phyloP scores from a whole-genome alignment of 1,140 invertebrate genomes.

The Phthorimaea operculella region DNA sequence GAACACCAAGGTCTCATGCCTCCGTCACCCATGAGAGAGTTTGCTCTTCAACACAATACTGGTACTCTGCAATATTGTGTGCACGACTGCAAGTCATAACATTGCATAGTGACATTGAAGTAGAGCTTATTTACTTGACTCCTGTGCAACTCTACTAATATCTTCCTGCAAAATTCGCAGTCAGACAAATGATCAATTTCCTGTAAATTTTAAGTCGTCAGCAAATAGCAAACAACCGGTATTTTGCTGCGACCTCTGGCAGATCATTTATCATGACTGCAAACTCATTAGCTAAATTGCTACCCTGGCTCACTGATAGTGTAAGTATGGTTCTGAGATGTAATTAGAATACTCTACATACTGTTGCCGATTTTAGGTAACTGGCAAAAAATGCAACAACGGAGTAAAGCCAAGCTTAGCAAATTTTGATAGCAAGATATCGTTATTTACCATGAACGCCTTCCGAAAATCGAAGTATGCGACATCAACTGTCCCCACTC shows the following conservation, averaged over 20 bases:
- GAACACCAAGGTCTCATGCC: neutral
- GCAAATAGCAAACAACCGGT: neutral
- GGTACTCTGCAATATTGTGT: neutral
- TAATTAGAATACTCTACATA: neutral
- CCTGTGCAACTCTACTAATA: neutral
- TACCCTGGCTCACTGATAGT: neutral
- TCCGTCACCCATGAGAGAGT: neutral
- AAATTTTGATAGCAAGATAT: neutral
- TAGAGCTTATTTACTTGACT: slow-evolving; percentile 1
- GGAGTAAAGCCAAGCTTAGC: neutral
- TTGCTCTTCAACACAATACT: neutral
- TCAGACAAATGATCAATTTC: neutral
- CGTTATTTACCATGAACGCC: slow-evolving; percentile 1
- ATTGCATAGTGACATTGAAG: neutral
- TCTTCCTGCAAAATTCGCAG: neutral
- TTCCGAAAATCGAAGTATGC: slow-evolving; percentile 3
- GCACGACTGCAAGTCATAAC: neutral
- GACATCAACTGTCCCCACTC: neutral
- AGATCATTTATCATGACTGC: slow-evolving; percentile 1
- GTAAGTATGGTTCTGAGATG: slow-evolving; percentile 4
- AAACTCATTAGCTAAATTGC: slow-evolving; percentile 1
- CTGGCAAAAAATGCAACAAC: neutral
- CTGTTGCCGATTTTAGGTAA: neutral
- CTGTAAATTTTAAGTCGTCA: neutral
- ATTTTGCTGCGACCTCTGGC: neutral